A percentile compares a stretch with the other conserved stretches of the same genome.
phyloP scores from a whole-genome alignment of 2,113 vertebrate genomes.

The Rattus norvegicus region GRCr8 NC_086020.1:220161001-220161500 shows the following conservation, averaged over 20 bases:
- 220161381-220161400: not conserved
- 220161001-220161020: not conserved
- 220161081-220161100: not conserved
- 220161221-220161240: not conserved
- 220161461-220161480: not conserved
- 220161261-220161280: not conserved
- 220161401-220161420: not conserved
- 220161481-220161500: not conserved
- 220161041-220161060: not conserved
- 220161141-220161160: not conserved
- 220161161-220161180: not conserved
- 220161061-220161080: not conserved
- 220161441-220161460: not conserved
- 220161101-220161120: not conserved
- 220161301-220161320: accelerated
- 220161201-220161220: too few species aligned
- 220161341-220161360: not conserved
- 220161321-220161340: not conserved
- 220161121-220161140: not conserved
- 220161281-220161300: not conserved
- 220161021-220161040: not conserved
- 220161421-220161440: too few species aligned
- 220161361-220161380: not conserved
- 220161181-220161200: not conserved
- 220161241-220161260: not conserved